Conservation (phyloP, 2,113 vertebrate species). For the Prunella himalayana region DNA sequence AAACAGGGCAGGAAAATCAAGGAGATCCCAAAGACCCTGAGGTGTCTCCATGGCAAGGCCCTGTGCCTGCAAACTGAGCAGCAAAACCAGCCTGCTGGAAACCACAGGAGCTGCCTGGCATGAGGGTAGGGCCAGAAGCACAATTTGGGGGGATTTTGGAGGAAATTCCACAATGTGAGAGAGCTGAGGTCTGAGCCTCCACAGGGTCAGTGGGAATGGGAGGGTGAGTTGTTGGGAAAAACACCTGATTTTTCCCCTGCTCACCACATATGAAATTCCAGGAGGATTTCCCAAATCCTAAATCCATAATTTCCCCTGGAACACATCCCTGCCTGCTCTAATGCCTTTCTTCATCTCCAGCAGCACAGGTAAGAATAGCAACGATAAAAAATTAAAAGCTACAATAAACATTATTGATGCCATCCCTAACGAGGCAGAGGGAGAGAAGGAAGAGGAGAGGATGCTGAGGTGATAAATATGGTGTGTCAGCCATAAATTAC, state of each 20-base stretch:
- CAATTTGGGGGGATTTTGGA: accelerated
- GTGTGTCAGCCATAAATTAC: constrained; percentile 60
- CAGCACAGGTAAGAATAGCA: constrained; percentile 50
- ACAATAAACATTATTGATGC: constrained; percentile 70
- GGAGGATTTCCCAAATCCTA: not conserved
- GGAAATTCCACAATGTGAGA: accelerated
- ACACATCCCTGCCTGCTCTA: not conserved
- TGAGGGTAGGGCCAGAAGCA: accelerated
- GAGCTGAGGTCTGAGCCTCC: not conserved
- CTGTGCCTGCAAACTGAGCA: not conserved
- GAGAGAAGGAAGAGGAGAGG: not conserved
- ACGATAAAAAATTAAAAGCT: constrained; percentile 68
- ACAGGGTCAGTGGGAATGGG: not conserved
- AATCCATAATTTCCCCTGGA: not conserved
- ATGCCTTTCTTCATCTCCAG: constrained; percentile 15
- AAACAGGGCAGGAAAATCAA: not conserved
- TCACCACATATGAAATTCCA: not conserved
- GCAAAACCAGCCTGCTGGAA: not conserved
- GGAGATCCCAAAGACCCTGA: not conserved
- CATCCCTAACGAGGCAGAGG: constrained; percentile 47
- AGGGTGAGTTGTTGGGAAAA: not conserved
- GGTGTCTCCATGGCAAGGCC: not conserved
- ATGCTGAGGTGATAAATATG: constrained; percentile 39
- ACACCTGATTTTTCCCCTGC: accelerated
- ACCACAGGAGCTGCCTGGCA: not conserved